Conservation (phyloP, 2,797 vertebrate species). For the Diplodus sargus region DNA sequence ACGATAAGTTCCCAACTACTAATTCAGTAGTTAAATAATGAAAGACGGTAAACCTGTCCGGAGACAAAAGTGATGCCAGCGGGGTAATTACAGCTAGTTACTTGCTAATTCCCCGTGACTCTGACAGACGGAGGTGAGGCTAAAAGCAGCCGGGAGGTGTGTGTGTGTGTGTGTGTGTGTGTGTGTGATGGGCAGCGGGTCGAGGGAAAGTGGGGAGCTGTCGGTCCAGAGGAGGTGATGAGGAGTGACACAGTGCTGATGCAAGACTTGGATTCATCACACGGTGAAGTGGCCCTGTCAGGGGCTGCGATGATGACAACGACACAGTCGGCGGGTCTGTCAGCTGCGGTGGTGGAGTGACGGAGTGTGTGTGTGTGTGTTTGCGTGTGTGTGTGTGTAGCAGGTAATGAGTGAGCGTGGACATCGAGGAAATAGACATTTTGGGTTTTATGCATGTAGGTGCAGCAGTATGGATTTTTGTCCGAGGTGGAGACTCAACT, state of each 20-base stretch:
- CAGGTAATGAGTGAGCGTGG: conserved; percentile 35
- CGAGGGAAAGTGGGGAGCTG: conserved; percentile 34
- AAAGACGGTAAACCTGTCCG: neutral
- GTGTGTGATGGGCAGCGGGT: neutral
- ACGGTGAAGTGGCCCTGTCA: conserved; percentile 55
- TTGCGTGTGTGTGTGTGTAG: conserved; percentile 8
- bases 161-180: neutral
- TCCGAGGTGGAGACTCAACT: conserved; percentile 6
- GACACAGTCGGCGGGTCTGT: conserved; percentile 35
- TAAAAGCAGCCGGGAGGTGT: neutral
- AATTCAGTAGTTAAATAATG: neutral
- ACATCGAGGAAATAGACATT: conserved; percentile 11
- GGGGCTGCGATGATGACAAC: conserved; percentile 43
- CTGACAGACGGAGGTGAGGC: conserved; percentile 25
- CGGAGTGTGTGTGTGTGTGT: conserved; percentile 2
- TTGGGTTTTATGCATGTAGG: neutral
- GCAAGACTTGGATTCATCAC: conserved; percentile 67
- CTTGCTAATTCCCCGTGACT: neutral
- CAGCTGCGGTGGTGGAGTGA: conserved; percentile 4
- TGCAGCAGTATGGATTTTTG: neutral
- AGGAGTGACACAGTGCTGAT: conserved; percentile 73
- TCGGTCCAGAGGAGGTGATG: conserved; percentile 46
- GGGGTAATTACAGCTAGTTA: conserved; percentile 16
- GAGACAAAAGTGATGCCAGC: conserved; percentile 1
- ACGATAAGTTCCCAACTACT: neutral